Conservation (phyloP, 2,113 vertebrate species). For the Entomyzon cyanotis region DNA sequence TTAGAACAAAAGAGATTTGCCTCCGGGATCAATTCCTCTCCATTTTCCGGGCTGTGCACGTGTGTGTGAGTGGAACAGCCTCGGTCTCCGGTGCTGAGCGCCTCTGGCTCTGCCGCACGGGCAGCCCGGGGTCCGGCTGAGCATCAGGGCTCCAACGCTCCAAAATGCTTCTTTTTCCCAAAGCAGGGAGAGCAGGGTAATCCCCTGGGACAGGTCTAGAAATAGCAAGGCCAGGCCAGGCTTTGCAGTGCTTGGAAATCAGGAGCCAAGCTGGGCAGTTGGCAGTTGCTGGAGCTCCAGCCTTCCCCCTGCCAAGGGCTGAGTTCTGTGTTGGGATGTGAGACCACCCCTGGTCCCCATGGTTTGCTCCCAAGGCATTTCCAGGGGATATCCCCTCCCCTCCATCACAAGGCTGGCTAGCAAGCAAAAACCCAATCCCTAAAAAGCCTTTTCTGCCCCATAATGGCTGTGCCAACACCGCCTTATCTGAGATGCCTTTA, state of each 20-base stretch:
- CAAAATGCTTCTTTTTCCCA: background rate
- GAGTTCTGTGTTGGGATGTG: background rate
- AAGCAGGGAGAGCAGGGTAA: background rate
- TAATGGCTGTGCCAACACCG: background rate
- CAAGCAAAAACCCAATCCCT: accelerated
- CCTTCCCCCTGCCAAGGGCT: background rate
- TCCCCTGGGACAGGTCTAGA: conserved; percentile 1
- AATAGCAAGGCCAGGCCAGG: conserved; percentile 9
- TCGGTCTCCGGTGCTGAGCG: background rate
- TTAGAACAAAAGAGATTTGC: conserved; percentile 62
- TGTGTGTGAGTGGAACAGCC: background rate
- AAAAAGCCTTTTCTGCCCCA: background rate
- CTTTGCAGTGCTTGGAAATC: background rate
- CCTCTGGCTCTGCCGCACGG: background rate
- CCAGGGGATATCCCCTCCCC: background rate
- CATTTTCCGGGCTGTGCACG: conserved; percentile 2
- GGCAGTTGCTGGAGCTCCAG: background rate
- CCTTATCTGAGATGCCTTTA: background rate
- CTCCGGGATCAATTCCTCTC: conserved; percentile 50
- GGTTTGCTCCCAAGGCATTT: background rate
- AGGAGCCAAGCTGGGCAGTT: background rate
- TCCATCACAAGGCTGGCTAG: background rate
- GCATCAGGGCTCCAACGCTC: background rate
- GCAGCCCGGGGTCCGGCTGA: background rate
- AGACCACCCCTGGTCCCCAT: background rate